These are phyloP conservation scores for Ceratina japonica DNA, from an alignment of 1,140 invertebrate genomes.

Conservation along the genomic window DNA sequence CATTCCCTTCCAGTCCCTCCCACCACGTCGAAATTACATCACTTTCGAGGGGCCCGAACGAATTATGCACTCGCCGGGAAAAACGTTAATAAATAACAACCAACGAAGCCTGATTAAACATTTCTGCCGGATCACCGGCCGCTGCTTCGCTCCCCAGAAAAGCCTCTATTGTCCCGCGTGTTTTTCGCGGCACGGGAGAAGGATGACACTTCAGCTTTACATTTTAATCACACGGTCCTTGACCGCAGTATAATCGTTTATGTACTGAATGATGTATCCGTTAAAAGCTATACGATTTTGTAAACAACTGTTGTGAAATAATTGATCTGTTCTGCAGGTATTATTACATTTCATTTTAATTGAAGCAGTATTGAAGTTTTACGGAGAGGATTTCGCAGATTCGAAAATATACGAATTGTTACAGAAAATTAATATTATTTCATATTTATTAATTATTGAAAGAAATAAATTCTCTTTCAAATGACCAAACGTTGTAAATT, in stretches of 20 bases:
- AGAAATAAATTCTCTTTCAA: too few species aligned
- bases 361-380: too few species aligned
- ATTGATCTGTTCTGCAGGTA: too few species aligned
- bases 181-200: not conserved
- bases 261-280: not conserved
- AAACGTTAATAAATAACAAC: conserved; percentile 39
- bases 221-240: not conserved
- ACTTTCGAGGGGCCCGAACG: conserved; percentile 7
- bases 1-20: not conserved
- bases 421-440: too few species aligned
- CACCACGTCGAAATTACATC: conserved; percentile 34
- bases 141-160: not conserved
- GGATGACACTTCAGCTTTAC: not conserved
- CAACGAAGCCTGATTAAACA: conserved; percentile 15
- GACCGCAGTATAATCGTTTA: not conserved
- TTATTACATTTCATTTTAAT: too few species aligned
- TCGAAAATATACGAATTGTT: too few species aligned
- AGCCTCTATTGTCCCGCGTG: not conserved
- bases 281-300: too few species aligned
- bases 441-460: too few species aligned
- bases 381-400: too few species aligned
- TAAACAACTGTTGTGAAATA: too few species aligned
- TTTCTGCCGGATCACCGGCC: conserved; percentile 28
- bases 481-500: too few species aligned
- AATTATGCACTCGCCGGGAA: not conserved